These are phyloP conservation scores for Aselliscus stoliczkanus DNA, from an alignment of 2,797 vertebrate species.

Conservation along the genomic window DNA sequence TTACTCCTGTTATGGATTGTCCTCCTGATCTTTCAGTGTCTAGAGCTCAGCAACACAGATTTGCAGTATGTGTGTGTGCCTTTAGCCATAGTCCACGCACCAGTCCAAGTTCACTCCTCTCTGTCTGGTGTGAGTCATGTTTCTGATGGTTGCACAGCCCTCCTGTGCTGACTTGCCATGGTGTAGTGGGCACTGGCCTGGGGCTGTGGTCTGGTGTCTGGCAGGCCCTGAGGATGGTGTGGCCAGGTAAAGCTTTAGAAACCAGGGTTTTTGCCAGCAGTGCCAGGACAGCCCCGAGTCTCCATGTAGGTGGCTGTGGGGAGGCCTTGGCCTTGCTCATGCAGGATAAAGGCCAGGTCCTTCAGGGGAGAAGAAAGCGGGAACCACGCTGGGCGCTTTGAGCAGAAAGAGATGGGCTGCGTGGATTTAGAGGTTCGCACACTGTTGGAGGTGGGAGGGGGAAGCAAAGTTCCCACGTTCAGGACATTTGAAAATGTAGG, in stretches of 20 bases:
- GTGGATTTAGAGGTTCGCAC: not conserved
- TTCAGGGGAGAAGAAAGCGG: not conserved
- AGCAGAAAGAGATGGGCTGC: not conserved
- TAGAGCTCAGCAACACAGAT: not conserved
- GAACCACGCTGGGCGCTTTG: not conserved
- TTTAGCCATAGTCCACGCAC: not conserved
- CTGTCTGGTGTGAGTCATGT: not conserved
- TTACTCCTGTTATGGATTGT: not conserved
- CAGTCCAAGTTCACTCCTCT: not conserved
- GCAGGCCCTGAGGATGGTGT: not conserved
- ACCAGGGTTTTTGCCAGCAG: not conserved
- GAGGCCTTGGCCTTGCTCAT: not conserved
- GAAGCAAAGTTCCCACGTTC: not conserved
- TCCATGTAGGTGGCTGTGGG: not conserved
- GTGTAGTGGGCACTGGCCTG: fast-evolving
- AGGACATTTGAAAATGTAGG: not conserved
- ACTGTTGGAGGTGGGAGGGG: too few species aligned
- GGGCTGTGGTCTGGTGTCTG: not conserved
- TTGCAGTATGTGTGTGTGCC: not conserved
- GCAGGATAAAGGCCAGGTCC: not conserved
- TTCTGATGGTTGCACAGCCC: not conserved
- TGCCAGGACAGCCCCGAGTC: not conserved
- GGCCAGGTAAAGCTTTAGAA: not conserved
- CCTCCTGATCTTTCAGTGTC: not conserved
- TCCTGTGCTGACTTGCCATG: not conserved